phyloP scores from a whole-genome alignment of 2,888 invertebrate genomes.

The Diadegma fenestrale region DNA sequence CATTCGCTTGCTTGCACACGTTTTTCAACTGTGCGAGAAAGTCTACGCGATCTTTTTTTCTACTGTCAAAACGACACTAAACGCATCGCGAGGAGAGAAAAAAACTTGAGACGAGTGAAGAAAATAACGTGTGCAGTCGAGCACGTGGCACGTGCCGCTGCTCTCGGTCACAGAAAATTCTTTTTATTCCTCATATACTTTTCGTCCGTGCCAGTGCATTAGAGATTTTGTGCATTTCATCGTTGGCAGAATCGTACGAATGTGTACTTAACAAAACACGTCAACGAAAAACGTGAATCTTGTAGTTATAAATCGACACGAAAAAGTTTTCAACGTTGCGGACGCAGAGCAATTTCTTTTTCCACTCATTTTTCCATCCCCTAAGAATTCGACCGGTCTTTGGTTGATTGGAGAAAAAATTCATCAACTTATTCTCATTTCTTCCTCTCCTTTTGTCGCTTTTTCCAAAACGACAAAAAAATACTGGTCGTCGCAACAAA shows the following conservation, averaged over 20 bases:
- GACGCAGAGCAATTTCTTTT: neutral
- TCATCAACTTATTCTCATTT: neutral
- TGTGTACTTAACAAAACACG: slow-evolving; percentile 59
- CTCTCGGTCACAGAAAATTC: slow-evolving; percentile 57
- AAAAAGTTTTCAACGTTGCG: neutral
- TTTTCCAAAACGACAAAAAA: neutral
- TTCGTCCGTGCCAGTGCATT: slow-evolving; percentile 57
- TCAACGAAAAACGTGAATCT: neutral
- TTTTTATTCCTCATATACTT: slow-evolving; percentile 30
- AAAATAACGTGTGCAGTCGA: slow-evolving; percentile 58
- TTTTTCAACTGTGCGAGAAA: slow-evolving; percentile 8
- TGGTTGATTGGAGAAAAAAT: neutral
- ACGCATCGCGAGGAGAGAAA: slow-evolving; percentile 14
- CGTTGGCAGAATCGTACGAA: slow-evolving; percentile 40
- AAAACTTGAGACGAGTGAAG: neutral
- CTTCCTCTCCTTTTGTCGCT: neutral
- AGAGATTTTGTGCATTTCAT: slow-evolving; percentile 59
- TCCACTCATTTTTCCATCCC: neutral
- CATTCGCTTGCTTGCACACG: slow-evolving; percentile 59
- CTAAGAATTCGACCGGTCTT: neutral
- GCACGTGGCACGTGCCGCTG: slow-evolving; percentile 72
- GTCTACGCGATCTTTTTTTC: slow-evolving; percentile 49
- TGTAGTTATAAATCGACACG: neutral
- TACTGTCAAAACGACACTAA: slow-evolving; percentile 55
- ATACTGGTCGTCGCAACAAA: neutral